These are phyloP conservation scores for Pachyseris speciosa DNA, from an alignment of 64 coral and sea anemone genomes.

Conservation along the genomic window DNA sequence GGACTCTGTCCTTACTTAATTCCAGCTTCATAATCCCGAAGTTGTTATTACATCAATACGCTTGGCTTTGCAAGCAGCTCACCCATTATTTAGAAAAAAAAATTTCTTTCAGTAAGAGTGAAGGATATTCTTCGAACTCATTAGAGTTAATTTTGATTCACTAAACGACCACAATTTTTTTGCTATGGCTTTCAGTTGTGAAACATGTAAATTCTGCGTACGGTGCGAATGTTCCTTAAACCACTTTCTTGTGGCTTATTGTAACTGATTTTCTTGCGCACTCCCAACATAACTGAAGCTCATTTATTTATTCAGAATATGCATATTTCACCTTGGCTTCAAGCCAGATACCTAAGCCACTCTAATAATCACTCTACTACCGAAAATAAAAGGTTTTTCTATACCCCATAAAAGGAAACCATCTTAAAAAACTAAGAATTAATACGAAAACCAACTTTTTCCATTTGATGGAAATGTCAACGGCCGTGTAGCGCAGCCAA, in stretches of 20 bases:
- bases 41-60: constrained; percentile 35
- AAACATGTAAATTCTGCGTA: constrained; percentile 18
- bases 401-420: neutral
- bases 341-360: constrained; percentile 5
- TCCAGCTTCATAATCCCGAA: constrained; percentile 43
- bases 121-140: constrained; percentile 25
- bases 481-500: constrained; percentile 12
- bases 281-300: constrained; percentile 6
- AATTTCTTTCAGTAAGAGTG: neutral
- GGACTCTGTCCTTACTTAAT: constrained; percentile 48
- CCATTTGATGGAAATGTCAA: constrained; percentile 51
- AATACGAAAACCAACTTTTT: neutral
- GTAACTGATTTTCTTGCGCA: neutral
- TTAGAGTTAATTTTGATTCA: constrained; percentile 11
- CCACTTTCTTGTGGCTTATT: constrained; percentile 13
- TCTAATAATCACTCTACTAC: constrained; percentile 4
- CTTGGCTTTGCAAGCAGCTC: constrained; percentile 49
- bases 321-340: constrained; percentile 36
- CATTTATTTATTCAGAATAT: constrained; percentile 46
- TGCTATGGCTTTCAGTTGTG: neutral
- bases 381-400: neutral
- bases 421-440: constrained; percentile 17
- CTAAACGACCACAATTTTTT: neutral
- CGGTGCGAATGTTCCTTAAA: neutral
- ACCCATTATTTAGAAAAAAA: constrained; percentile 2